A percentile compares a stretch with the other conserved stretches of the same genome.
Evolutionary conservation across 1,140 invertebrate species (phyloP).

Genomic region (Trypoxylus dichotomus): DNA sequence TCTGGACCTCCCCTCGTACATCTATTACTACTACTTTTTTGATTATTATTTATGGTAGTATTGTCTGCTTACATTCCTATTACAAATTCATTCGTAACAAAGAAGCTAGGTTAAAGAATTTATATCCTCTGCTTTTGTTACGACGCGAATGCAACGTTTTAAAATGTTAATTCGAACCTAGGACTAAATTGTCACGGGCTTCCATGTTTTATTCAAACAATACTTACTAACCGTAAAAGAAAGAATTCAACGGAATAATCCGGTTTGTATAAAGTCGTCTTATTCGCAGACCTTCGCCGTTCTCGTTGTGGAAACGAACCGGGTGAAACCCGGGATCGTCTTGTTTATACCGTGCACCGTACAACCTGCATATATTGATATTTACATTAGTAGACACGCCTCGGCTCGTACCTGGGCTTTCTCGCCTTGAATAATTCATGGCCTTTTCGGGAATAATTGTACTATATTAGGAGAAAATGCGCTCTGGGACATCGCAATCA

Average conservation of each 20-base stretch:
- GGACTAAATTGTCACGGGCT: background rate
- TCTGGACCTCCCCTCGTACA: no score
- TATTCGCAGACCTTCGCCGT: background rate
- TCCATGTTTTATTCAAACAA: background rate
- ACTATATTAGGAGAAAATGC: background rate
- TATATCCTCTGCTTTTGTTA: background rate
- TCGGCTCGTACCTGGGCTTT: background rate
- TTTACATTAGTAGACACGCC: background rate
- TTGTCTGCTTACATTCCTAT: no score
- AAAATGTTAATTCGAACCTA: background rate
- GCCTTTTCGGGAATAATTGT: constrained; percentile 6
- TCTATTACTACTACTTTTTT: no score
- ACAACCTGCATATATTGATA: constrained; percentile 7
- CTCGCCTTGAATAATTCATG: background rate
- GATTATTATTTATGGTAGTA: no score
- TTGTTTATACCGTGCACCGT: background rate
- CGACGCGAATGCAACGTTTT: background rate
- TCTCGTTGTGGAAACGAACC: background rate
- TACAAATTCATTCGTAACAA: no score
- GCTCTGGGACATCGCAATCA: background rate
- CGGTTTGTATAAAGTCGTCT: background rate
- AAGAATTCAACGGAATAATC: background rate
- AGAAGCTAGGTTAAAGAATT: no score
- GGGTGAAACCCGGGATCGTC: background rate
- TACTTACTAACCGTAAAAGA: background rate